Evolutionary conservation across 2,113 vertebrate genomes (phyloP).

Genomic region (Indicator maculatus): DNA sequence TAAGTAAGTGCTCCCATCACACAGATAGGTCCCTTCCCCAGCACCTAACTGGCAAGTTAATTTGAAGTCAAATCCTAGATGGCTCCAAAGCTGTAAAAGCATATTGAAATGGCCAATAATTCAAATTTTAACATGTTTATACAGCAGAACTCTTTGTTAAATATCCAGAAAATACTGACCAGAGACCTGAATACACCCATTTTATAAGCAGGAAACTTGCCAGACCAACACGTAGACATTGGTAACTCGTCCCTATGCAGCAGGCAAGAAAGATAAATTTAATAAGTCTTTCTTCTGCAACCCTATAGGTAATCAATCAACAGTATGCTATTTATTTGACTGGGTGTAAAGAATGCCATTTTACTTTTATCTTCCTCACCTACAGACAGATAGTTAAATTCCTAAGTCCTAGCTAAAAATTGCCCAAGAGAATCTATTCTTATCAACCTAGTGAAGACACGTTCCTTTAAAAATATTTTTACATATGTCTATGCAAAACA

Average conservation of each 20-base stretch:
- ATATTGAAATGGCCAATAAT: not conserved
- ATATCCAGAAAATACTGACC: not conserved
- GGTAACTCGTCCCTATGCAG: not conserved
- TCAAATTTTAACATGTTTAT: not conserved
- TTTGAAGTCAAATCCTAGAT: not conserved
- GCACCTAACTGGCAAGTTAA: not conserved
- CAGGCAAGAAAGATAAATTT: not conserved
- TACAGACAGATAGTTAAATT: not conserved
- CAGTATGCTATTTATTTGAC: not conserved
- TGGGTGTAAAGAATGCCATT: not conserved
- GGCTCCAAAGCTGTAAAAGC: not conserved
- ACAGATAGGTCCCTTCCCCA: not conserved
- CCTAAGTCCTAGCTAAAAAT: not conserved
- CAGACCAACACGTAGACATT: not conserved
- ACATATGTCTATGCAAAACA: not conserved
- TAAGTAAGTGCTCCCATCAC: not conserved
- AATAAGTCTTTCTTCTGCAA: not conserved
- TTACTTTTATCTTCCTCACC: not conserved
- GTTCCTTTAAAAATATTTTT: not conserved
- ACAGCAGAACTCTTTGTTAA: not conserved
- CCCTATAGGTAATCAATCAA: not conserved
- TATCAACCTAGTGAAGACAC: not conserved
- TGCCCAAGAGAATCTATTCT: not conserved
- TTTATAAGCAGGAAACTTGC: not conserved
- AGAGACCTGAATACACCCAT: not conserved